These are phyloP conservation scores for Nothobranchius furzeri DNA, from an alignment of 2,113 vertebrate genomes.

Conservation along the genomic window DNA sequence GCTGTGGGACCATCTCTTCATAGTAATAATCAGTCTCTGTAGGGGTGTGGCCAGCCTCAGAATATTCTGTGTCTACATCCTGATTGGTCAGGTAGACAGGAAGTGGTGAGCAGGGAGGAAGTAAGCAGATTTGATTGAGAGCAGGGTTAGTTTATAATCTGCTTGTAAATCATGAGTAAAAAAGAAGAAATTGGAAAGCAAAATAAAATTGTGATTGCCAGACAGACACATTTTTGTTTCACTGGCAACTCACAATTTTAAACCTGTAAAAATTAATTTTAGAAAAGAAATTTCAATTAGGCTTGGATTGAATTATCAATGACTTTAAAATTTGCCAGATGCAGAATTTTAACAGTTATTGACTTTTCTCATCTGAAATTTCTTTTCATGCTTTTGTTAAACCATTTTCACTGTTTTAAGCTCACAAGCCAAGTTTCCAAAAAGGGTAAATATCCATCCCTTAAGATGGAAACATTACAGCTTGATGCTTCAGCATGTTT, in stretches of 20 bases:
- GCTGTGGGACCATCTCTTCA: constrained; percentile 71
- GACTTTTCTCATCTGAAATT: constrained; percentile 56
- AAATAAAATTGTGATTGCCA: constrained; percentile 59
- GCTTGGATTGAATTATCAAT: constrained; percentile 22
- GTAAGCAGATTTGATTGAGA: constrained; percentile 78
- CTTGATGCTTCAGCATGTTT: constrained; percentile 57
- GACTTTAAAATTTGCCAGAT: constrained; percentile 49
- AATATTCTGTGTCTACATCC: constrained; percentile 80
- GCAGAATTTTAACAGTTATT: constrained; percentile 60
- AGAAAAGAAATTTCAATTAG: constrained; percentile 64
- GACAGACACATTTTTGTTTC: neutral
- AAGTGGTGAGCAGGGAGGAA: constrained; percentile 71
- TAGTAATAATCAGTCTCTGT: constrained; percentile 82
- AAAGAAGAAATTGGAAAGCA: constrained; percentile 69
- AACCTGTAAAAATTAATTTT: constrained; percentile 46
- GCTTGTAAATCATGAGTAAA: constrained; percentile 43
- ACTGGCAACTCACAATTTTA: constrained; percentile 63
- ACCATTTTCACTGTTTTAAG: constrained; percentile 48
- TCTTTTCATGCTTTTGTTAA: constrained; percentile 52
- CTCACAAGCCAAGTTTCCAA: constrained; percentile 54
- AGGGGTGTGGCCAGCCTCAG: constrained; percentile 80
- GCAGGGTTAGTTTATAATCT: constrained; percentile 66
- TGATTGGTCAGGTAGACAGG: constrained; percentile 76
- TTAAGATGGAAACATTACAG: constrained; percentile 32
- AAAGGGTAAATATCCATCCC: constrained; percentile 51